Base-by-base conservation (phyloP, 2,888 invertebrate genomes). In the Ectemnius cavifrons region DNA sequence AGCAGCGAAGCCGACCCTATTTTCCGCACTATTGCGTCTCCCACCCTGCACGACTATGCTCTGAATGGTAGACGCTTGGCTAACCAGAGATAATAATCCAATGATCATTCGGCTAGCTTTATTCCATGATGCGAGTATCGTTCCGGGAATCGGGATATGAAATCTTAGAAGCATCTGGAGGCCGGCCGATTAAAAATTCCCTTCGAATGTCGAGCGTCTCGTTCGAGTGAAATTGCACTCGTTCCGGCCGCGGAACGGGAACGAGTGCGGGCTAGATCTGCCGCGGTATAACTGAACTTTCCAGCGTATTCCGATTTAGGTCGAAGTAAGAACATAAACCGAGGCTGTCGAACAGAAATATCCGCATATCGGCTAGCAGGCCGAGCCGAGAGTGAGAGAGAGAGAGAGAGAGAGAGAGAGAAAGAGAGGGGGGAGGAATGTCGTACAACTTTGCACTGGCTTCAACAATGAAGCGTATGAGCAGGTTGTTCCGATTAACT, bases 401-500 rank as follows among this genome's bases (percentile, higher is more conserved):
- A n/a, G n/a, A n/a, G n/a, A n/a, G n/a, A n/a, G n/a, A n/a, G n/a
- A n/a, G n/a, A n/a, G n/a, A n/a, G n/a, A n/a, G n/a, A n/a, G n/a
- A n/a, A n/a, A n/a, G n/a, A n/a, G n/a, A 20, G 64, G 45, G 57
- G 57, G 65, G 56, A 46, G 60, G 62, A 64, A 68, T 63, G 67
- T 61, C 20, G 63, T 27, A 59, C 64, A 62, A 45, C 52, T 45
- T 28, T 16, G 18, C 37, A 60, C 66, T 56, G 67, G 59, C 60
- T 23, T 71, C 28, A 59, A 66, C 57, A 60, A 46, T n/a, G 49
- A 20, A 37, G 63, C 47, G 62, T 71, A 62, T 59, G 66, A 52
- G 59, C 56, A 58, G 66, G 60, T 61, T 73, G 66, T 65, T 56
- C 62, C 58, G 65, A 63, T 75, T 75, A 71, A 71, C 71, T 72